Evolutionary conservation across 2,888 invertebrate species (phyloP), one percentile per base, ranked within the genome.

Genomic region (Agriopis aurantiaria): DNA sequence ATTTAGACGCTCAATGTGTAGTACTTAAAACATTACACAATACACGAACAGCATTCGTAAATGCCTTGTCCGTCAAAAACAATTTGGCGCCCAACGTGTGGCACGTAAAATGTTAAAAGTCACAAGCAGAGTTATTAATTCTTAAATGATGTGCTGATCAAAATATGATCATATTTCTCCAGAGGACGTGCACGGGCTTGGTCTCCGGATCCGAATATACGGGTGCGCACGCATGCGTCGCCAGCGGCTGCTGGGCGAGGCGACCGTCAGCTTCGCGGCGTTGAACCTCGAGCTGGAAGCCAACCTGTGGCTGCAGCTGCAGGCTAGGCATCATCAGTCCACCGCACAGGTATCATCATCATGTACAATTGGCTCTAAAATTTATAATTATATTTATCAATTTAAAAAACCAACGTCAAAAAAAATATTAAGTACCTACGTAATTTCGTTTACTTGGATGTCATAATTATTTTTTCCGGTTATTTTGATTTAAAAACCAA

Each of bases 111-210:
- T 33, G 23, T 10, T 51, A 51, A 9, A 17, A 0, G 3, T n/a
- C 33, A 33, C 33, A 43, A 8, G 43, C 48, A 48, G 6, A 11
- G 6, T 33, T 23, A 33, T 33, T 33, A 33, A 33, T 33, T 33
- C 5, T 33, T 33, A 33, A 33, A 33, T 5, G 33, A 33, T 33
- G 1, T 33, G 33, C 33, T 33, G 33, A 33, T 33, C 4, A 33
- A 33, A 33, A 33, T 33, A 33, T 53, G 0, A 11, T 7, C 11
- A 7, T 33, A 43, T 41, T 43, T 85, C 10, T 55, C 11, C 95
- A 95, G 99, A 99, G 95, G 99, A 99, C 82, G 98, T 99, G 5
- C 97, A 97, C 88, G 97, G 98, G 17, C 97, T 99, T 95, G 98
- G 98, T 0, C 95, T 99, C 6, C 96, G 99, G 65, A 96, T 99